Conservation (phyloP, 1,140 invertebrate species). For the Brachionus angularis region DNA sequence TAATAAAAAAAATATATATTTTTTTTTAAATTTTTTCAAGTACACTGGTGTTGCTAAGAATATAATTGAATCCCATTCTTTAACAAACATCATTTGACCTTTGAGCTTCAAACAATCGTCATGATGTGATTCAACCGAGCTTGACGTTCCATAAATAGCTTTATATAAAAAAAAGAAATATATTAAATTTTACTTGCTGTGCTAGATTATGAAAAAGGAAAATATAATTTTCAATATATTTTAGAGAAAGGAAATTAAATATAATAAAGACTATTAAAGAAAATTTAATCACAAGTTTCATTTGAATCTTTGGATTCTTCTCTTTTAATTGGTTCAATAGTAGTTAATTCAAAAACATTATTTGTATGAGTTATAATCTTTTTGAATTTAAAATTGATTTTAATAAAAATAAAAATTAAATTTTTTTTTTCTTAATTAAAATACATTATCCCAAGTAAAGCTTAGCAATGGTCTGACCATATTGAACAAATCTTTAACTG, state of each 20-base stretch:
- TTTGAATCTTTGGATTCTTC: neutral
- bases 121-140: neutral
- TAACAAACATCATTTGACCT: constrained; percentile 98
- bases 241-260: neutral
- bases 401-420: constrained; percentile 35
- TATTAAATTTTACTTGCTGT: too few relatives aligned
- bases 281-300: neutral
- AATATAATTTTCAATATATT: too few relatives aligned
- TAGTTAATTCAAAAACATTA: constrained; percentile 90
- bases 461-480: constrained; percentile 81
- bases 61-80: constrained; percentile 93
- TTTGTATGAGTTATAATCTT: constrained; percentile 88
- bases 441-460: constrained; percentile 87
- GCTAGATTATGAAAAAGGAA: too few relatives aligned
- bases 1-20: constrained; percentile 48
- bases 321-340: constrained; percentile 68
- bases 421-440: constrained; percentile 28
- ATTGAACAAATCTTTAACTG: constrained; percentile 81
- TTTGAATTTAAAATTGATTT: neutral
- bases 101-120: constrained; percentile 50
- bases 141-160: neutral
- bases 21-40: too few relatives aligned
- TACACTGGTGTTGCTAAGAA: constrained; percentile 85
- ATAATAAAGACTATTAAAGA: neutral
- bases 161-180: neutral